Evolutionary conservation across 2,888 invertebrate genomes (phyloP), one percentile per base, ranked within the genome.

Genomic region (Pammene fasciana): DNA sequence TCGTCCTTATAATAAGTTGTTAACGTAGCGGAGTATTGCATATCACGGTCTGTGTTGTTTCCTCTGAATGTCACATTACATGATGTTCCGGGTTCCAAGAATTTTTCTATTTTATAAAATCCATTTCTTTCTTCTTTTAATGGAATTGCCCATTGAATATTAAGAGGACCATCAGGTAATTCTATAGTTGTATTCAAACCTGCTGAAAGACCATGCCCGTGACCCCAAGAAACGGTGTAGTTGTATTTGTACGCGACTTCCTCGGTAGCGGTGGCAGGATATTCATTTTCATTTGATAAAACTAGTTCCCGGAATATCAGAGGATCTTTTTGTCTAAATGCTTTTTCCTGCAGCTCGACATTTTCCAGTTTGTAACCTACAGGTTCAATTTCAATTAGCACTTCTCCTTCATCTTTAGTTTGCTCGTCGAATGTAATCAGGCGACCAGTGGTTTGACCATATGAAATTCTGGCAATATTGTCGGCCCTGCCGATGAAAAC

Each of bases 301-400:
- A 86, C 79, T 38, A 89, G 79, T 80, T 93, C 93, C 76, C 93
- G 94, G 75, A 95, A 87, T 59, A 94, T 87, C 70, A 93, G 91
- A 8, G 93, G 89, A 74, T 93, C 93, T 4, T 75, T 78, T 73
- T 90, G 90, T 8, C 89, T 86, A 14, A 93, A 90, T 65, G 94
- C 94, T 65, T 84, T 80, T 50, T 87, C 84, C 75, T 94, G 94
- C 75, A 95, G 88, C 75, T 94, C 94, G n/a, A 96, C 94, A 68
- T 94, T 92, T 67, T 94, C 94, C 76, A 97, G 86, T 83, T 96
- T 96, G 82, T 97, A 97, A 68, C 94, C 93, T 45, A 94, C 91
- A 0, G 97, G 97, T 84, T 97, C 97, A 0, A 95, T 94, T 89
- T 97, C 97, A 8, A 96, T 94, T 36, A 97, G 89, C 61, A 97